Conservation (phyloP, 2,113 vertebrate species). For the Piliocolobus tephrosceles region DNA sequence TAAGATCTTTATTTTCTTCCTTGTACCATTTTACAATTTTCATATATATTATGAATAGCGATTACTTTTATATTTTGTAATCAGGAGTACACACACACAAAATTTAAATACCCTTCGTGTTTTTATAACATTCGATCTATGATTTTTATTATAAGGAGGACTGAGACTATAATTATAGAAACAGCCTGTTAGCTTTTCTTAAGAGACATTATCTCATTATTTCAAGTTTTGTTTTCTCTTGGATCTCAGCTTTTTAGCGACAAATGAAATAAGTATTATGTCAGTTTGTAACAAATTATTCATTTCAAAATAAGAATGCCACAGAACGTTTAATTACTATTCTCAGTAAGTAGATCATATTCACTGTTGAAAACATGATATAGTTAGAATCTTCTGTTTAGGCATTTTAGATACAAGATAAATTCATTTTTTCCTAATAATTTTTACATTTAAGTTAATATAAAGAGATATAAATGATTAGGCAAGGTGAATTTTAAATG, state of each 20-base stretch:
- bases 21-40: neutral
- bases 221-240: neutral
- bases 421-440: conserved; percentile 3
- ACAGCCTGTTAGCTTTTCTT: neutral
- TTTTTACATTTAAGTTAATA: neutral
- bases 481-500: neutral
- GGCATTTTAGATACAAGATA: conserved; percentile 5
- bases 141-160: neutral
- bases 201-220: neutral
- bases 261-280: conserved; percentile 12
- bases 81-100: neutral
- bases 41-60: neutral
- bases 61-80: neutral
- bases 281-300: conserved; percentile 1
- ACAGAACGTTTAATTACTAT: neutral
- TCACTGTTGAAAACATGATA: conserved; percentile 2
- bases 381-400: neutral
- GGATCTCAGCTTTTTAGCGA: neutral
- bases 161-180: neutral
- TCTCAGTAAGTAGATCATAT: neutral
- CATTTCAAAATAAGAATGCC: neutral
- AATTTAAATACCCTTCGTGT: neutral
- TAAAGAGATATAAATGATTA: neutral
- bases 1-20: conserved; percentile 18
- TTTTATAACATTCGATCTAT: neutral